Percentiles rank a stretch among this genome's conserved stretches.
These are phyloP conservation scores for Sander lucioperca DNA, from an alignment of 2,113 vertebrate genomes.

Conservation along the genomic window DNA sequence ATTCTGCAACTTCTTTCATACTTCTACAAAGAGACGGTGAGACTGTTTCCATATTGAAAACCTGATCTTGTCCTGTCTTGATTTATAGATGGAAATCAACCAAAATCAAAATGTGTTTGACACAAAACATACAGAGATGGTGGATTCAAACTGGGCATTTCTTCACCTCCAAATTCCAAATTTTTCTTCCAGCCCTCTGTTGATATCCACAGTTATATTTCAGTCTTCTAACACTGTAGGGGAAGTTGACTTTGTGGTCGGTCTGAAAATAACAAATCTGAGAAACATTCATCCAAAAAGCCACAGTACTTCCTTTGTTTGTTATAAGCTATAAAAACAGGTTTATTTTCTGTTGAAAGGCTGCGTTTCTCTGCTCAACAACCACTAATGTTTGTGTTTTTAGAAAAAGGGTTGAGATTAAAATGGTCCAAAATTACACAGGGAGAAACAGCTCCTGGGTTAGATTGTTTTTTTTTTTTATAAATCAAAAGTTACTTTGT, in stretches of 20 bases:
- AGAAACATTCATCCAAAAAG: constrained; percentile 13
- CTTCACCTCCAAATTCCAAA: not conserved
- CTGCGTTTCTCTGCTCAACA: constrained; percentile 9
- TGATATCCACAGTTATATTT: constrained; percentile 21
- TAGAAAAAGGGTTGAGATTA: constrained; percentile 1
- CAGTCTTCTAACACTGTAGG: constrained; percentile 9
- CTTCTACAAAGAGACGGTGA: constrained; percentile 86
- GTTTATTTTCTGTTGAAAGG: constrained; percentile 33
- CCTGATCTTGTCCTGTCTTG: no score
- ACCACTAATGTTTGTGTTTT: constrained; percentile 34
- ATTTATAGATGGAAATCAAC: not conserved
- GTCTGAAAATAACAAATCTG: constrained; percentile 23
- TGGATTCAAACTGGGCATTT: not conserved
- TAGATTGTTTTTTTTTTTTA: no score
- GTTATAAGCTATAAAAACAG: constrained; percentile 37
- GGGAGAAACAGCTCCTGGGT: not conserved
- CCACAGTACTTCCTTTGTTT: not conserved
- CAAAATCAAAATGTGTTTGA: not conserved
- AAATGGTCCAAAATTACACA: constrained; percentile 37
- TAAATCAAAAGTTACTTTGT: no score
- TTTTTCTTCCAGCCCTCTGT: not conserved
- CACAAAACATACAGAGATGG: not conserved
- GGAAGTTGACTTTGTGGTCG: constrained; percentile 4
- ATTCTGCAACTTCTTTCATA: constrained; percentile 85
- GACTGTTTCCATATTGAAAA: not conserved